Percentiles rank a stretch among this genome's conserved stretches.
Evolutionary conservation across 2,888 invertebrate species (phyloP).

Genomic region (Caenorhabditis uteleia): DNA sequence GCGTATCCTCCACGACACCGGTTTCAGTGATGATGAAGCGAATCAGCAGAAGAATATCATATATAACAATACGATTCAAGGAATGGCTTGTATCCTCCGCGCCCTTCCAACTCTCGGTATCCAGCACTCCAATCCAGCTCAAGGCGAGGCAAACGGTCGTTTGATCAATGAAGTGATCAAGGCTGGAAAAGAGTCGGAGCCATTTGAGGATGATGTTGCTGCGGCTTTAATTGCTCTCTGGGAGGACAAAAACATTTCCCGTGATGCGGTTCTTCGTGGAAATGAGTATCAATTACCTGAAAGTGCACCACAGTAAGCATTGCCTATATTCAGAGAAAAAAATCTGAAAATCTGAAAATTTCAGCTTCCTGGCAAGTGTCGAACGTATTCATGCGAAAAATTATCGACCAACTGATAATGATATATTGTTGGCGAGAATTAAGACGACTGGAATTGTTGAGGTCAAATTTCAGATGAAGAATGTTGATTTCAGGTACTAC

Average conservation of each 20-base stretch:
- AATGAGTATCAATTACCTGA: constrained; percentile 67
- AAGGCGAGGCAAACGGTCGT: constrained; percentile 78
- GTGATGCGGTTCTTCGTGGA: constrained; percentile 52
- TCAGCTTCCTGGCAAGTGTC: constrained; percentile 62
- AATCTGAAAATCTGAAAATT: constrained; percentile 18
- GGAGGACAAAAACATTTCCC: constrained; percentile 54
- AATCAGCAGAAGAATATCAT: constrained; percentile 88
- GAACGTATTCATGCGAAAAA: constrained; percentile 60
- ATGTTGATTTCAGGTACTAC: constrained; percentile 66
- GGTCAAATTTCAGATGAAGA: constrained; percentile 69
- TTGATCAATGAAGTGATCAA: constrained; percentile 64
- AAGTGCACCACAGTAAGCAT: constrained; percentile 63
- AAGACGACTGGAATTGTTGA: constrained; percentile 70
- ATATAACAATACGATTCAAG: constrained; percentile 88
- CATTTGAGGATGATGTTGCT: constrained; percentile 58
- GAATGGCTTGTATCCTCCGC: constrained; percentile 90
- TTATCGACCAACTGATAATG: constrained; percentile 67
- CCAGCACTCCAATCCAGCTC: constrained; percentile 91
- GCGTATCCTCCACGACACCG: constrained; percentile 86
- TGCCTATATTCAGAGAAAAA: no score
- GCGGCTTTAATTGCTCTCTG: constrained; percentile 57
- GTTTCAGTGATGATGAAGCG: constrained; percentile 87
- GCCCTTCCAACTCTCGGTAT: constrained; percentile 98
- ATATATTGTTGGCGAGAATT: constrained; percentile 67
- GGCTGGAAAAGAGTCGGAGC: constrained; percentile 64